Base-by-base conservation (phyloP, 2,797 vertebrate genomes). In the Ctenopoma multispine region DNA sequence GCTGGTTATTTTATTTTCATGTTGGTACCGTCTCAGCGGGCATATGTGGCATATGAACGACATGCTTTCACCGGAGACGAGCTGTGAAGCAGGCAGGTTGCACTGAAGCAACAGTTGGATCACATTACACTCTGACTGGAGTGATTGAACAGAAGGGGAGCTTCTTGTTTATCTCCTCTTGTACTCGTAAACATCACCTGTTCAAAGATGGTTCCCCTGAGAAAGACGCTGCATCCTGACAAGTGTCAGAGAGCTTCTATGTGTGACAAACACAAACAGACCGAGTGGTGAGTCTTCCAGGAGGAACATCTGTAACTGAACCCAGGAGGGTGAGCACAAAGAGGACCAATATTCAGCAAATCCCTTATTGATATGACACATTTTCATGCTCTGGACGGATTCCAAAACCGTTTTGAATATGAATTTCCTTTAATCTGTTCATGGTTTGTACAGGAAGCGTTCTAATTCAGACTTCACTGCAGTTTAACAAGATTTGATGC, bases 151-250 rank as follows among this genome's bases (percentile, higher is more conserved):
- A 72, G 75, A 63, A 54, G 71, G 68, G 15, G 23, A 47, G 57
- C 75, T 81, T 53, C 67, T 59, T 62, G 79, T 79, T 82, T 71
- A 58, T 57, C 69, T 77, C 50, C 50, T 62, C 72, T 55, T 24
- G 4, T 8, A 0, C 59, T 61, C 14, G 29, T 79, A 76, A 84
- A 79, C 72, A 68, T 81, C 72, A 64, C 69, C 76, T 74, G 82
- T 38, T 79, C 69, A 64, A 43, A 79, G 69, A 81, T 46, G 76
- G 72, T 63, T 76, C 82, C 72, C 78, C 13, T 1, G 77, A 72
- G 77, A 12, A 63, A 54, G 64, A 49, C 60, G 57, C 66, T 43
- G 17, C 24, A 1, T 60, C 53, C 54, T 46, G 70, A 61, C 54
- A 8, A 50, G 75, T 57, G 75, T 76, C 46, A 12, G 38, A 2